Evolutionary conservation across 2,113 vertebrate species (phyloP).

Genomic region (Leptodactylus fuscus): DNA sequence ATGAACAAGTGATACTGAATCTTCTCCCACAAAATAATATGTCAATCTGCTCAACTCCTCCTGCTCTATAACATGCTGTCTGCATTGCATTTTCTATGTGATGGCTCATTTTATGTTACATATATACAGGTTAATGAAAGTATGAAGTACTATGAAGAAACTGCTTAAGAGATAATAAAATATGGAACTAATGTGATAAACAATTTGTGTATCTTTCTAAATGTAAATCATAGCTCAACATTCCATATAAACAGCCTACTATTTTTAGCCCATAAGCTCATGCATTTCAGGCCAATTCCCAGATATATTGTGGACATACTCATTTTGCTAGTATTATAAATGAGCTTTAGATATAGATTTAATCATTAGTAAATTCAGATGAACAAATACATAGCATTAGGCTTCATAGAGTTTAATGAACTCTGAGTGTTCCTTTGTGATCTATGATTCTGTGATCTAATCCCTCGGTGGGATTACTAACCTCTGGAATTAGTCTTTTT

Average conservation of each 20-base stretch:
- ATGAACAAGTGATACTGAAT: too few species aligned
- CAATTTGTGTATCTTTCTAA: neutral
- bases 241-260: neutral
- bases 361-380: conserved; percentile 21
- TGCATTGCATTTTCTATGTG: too few species aligned
- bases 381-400: conserved; percentile 1
- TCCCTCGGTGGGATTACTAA: conserved; percentile 18
- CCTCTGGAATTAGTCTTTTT: conserved; percentile 18
- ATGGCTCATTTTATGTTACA: too few species aligned
- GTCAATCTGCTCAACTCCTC: too few species aligned
- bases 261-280: neutral
- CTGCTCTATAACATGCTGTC: too few species aligned
- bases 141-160: too few species aligned
- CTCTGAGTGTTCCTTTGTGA: conserved; percentile 13
- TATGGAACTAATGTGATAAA: neutral
- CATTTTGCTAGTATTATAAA: neutral
- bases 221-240: neutral
- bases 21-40: too few species aligned
- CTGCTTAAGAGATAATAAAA: too few species aligned
- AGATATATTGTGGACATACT: neutral
- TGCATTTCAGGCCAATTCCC: neutral
- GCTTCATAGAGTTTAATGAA: conserved; percentile 8
- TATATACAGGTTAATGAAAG: too few species aligned
- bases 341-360: neutral
- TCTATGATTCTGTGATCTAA: conserved; percentile 23